A percentile compares a stretch with the other conserved stretches of the same genome.
Conservation (phyloP, 2,113 vertebrate genomes). For the Podarcis muralis region DNA sequence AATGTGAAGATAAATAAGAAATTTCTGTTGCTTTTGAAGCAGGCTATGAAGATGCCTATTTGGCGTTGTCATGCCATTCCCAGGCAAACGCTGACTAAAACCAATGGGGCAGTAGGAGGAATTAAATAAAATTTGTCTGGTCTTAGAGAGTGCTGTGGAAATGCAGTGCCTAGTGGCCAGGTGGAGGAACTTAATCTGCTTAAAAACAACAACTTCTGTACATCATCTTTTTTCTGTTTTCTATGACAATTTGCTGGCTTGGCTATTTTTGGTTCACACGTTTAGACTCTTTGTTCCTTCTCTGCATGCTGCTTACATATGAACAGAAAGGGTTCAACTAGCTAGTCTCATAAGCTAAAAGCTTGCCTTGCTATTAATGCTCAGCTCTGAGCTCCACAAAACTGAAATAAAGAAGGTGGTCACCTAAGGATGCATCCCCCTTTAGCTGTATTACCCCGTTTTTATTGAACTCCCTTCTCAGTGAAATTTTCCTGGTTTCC, state of each 20-base stretch:
- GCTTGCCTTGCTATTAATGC: too few species aligned
- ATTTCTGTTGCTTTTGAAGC: too few species aligned
- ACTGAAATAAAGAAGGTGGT: too few species aligned
- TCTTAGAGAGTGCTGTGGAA: too few species aligned
- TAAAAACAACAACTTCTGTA: neutral
- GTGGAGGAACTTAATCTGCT: too few species aligned
- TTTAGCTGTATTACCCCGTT: neutral
- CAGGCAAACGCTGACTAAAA: neutral
- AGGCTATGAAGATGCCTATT: neutral
- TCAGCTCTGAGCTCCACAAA: too few species aligned
- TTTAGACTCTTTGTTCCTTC: neutral
- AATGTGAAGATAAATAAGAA: too few species aligned
- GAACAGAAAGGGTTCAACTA: too few species aligned
- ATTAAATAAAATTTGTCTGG: neutral
- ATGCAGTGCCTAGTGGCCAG: too few species aligned
- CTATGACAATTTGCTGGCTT: neutral
- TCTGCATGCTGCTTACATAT: neutral
- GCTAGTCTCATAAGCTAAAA: too few species aligned
- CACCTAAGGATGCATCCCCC: too few species aligned
- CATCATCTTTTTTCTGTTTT: neutral
- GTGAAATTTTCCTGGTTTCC: neutral
- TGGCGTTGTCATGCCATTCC: neutral
- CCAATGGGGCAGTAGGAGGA: neutral
- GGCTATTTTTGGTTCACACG: neutral
- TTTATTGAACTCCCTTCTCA: neutral